Base-by-base conservation (phyloP, 2,113 vertebrate species). In the Grantiella picta region DNA sequence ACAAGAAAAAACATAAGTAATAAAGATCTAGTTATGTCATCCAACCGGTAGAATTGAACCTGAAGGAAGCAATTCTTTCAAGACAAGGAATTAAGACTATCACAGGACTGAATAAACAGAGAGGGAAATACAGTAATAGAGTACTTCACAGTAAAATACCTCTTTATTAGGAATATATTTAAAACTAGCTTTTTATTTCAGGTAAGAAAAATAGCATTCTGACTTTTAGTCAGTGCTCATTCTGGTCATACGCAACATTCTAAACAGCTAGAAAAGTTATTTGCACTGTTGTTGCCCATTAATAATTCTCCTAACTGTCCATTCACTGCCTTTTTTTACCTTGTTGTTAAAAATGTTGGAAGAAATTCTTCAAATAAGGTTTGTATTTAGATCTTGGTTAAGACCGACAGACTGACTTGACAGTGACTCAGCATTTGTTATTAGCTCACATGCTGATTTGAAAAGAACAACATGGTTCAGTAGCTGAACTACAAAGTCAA, bases 151-250 rank as follows among this genome's bases (percentile, higher is more conserved):
- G 92, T 94, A 94, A 95, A 96, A 96, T 92, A 93, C 79, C 64
- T 95, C 76, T 96, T 94, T 96, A 93, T 88, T 92, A 89, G 82
- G 82, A 96, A 92, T 90, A 93, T 83, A 90, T 71, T 94, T 96
- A 90, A 96, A 95, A 96, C 66, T 88, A 97, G 36, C 12, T 93
- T 81, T 93, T 88, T 88, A 81, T 93, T 93, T 93, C 68, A 90
- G 85, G 45, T 96, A 96, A 93, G 90, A 94, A 95, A 96, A 94
- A 95, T 94, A 95, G 92, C 94, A 91, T 82, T 87, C 95, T 96
- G 94, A 95, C 93, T 88, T 91, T 36, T 19, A 63, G 95, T 89
- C 95, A 94, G 92, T 28, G 90, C 94, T 33, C 71, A 94, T 83
- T 82, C 80, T 2, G 44, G 25, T 86, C 49, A 92, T 40, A 79